Conservation (phyloP, 2,113 vertebrate genomes). For the Phyllostomus hastatus region DNA sequence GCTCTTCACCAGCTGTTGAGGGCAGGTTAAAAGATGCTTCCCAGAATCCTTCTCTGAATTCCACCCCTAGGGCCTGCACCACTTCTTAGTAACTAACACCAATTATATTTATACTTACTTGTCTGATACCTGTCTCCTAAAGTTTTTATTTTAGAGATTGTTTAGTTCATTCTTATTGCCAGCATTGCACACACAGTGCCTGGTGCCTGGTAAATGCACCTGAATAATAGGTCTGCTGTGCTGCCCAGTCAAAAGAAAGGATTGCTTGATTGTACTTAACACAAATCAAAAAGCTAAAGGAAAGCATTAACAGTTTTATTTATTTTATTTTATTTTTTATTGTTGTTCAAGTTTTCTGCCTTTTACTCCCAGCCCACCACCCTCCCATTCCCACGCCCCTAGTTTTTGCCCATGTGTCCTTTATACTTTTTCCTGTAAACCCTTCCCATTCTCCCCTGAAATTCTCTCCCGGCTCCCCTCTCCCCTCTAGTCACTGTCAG, state of each 20-base stretch:
- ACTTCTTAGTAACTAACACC: neutral
- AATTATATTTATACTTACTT: neutral
- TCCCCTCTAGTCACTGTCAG: too few species aligned
- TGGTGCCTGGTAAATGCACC: neutral
- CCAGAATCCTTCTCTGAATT: neutral
- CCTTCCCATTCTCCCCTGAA: too few species aligned
- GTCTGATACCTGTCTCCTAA: neutral
- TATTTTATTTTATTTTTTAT: too few species aligned
- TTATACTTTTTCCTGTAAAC: too few species aligned
- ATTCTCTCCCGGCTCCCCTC: too few species aligned
- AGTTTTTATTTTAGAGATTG: neutral
- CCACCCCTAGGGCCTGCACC: neutral
- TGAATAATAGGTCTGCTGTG: neutral
- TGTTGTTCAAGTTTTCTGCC: too few species aligned
- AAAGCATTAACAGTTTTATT: conserved; percentile 7
- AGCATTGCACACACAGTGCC: neutral
- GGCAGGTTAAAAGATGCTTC: neutral
- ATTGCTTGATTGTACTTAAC: neutral
- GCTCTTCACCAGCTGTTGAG: neutral
- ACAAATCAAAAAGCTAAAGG: neutral
- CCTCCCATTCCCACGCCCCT: too few species aligned
- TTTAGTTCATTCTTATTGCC: neutral
- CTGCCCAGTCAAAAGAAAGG: neutral
- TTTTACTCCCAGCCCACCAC: too few species aligned
- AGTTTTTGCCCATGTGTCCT: too few species aligned